Base-by-base conservation (phyloP, 37 sponge, comb jelly and placozoan genomes). In the Tethya wilhelma region DNA sequence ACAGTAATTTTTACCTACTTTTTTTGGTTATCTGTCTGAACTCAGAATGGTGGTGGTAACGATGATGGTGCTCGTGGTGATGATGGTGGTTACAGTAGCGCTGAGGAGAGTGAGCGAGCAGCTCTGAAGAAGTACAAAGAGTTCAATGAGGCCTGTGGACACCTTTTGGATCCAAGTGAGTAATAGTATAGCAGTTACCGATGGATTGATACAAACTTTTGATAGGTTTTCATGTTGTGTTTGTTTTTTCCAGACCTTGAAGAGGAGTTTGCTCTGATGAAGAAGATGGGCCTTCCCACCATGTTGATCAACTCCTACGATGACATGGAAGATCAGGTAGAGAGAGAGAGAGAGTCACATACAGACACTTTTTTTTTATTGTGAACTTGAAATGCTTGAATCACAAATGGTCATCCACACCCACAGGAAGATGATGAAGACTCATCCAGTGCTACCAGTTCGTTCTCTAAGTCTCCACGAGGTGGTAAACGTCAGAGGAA, bases 181-280 rank as follows among this genome's bases (percentile, higher is more conserved):
- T 63, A 23, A 22, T 2, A 25, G 2, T 44, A 71, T 31, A 44
- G 22, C 29, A 44, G 4, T 40, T 56, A 17, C 57, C 44, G 60
- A 49, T 49, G 53, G 53, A 49, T 19, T 49, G 14, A 49, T 49
- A 49, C 14, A 19, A 19, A 49, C 14, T 49, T 49, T 9, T 49
- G 53, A 49, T 14, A 19, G 14, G 14, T 49, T 14, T 25, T 8
- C 63, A 25, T 7, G 26, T 8, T 14, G 28, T 29, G 31, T 20
- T 41, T 3, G 25, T 59, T 2, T 28, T 67, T 78, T 43, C 58
- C 66, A 63, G 81, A 25, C 56, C 60, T 90, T 64, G 77, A 80
- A 25, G 63, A 53, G 25, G 91, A 91, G 66, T 77, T 91, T 71
- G 73, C 64, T 59, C 8, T 65, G 41, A 91, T 91, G 91, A 78